Evolutionary conservation across 1,140 invertebrate genomes (phyloP), one percentile per base, ranked within the genome.

Genomic region (Drosophila mayri): DNA sequence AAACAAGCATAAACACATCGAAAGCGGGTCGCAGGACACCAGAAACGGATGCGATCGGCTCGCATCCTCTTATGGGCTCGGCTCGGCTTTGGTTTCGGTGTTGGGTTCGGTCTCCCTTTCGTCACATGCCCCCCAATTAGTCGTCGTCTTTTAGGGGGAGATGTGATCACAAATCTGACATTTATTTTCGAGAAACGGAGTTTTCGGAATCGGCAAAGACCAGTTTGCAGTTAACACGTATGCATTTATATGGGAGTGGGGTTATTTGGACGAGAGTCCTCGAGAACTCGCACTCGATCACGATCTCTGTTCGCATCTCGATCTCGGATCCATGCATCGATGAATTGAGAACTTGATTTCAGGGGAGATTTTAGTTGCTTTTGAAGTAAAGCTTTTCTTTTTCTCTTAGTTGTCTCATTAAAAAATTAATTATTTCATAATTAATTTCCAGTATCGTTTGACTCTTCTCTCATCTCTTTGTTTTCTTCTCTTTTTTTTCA

Each of bases 401-500:
- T 65, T 49, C 70, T 55, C 78, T 76, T 80, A 61, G 57, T 62
- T 88, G 79, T 83, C 80, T 76, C 74, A 77, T 77, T 82, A 85
- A 85, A 52, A 76, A 85, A 90, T 86, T 90, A 90, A 90, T 85
- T 90, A 85, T 90, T 90, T 76, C 64, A 90, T 90, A 90, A 90
- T 85, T 90, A 90, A 90, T 90, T 86, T 86, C 70, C 79, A 75
- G 74, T 76, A 70, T 79, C 63, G 52, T 65, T 82, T 86, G 60
- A 64, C 68, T 90, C 64, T 84, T 70, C 62, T 73, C 71, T 65
- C 50, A 37, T 37, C 32, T 22, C 50, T 54, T 71, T 28, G 16
- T 71, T 50, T 65, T 80, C 46, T 54, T 58, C 67, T 28, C 9
- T 71, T 55, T 65, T 80, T 49, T 54, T 79, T 49, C 72, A 79